Conservation (phyloP, 2,888 invertebrate species). For the Suillia variegata region DNA sequence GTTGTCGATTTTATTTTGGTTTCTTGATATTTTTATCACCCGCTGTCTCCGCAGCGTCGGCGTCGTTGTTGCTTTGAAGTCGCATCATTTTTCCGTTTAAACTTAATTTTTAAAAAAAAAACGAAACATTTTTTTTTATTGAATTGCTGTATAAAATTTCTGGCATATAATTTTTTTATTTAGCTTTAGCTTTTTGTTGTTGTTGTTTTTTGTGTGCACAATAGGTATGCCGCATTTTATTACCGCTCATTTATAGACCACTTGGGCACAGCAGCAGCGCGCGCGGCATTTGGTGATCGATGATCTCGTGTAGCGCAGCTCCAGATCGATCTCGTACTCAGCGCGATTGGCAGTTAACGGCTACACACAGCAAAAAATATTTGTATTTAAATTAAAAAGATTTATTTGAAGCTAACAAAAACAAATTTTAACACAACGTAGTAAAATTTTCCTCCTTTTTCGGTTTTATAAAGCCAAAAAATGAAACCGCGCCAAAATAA, state of each 20-base stretch:
- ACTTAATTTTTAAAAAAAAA: constrained; percentile 9
- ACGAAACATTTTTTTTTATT: background rate
- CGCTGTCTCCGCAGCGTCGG: no score
- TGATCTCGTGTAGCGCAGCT: background rate
- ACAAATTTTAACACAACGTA: no score
- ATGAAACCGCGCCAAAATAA: no score
- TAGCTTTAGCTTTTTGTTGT: background rate
- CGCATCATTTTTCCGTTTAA: constrained; percentile 18
- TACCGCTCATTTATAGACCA: constrained; percentile 9
- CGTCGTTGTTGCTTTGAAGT: constrained; percentile 23
- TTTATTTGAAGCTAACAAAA: no score
- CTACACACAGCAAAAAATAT: no score
- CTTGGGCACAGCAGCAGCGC: no score
- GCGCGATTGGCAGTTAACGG: background rate
- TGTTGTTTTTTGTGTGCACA: no score
- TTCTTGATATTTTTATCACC: constrained; percentile 6
- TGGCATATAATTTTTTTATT: background rate
- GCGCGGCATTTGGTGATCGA: background rate
- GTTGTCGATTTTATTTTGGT: constrained; percentile 2
- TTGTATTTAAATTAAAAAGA: no score
- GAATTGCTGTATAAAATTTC: background rate
- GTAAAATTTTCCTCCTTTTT: no score
- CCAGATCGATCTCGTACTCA: background rate
- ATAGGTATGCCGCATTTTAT: background rate
- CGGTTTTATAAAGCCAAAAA: no score